Base-by-base conservation (phyloP, 2,888 invertebrate species). In the Slavum lentiscoides region DNA sequence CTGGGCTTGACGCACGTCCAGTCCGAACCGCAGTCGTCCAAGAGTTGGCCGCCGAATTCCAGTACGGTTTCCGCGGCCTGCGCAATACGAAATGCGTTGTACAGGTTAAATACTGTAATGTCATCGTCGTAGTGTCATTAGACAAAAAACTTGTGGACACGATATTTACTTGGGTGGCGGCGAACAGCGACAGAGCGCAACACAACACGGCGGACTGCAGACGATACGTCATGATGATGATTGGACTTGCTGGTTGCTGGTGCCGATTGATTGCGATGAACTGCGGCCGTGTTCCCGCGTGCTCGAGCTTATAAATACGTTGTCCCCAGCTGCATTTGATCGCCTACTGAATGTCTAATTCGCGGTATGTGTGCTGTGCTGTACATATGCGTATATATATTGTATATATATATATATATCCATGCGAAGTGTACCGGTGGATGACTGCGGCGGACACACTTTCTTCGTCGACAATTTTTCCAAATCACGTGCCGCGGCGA, bases 1-100 rank as follows among this genome's bases (percentile, higher is more conserved):
- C 93, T 93, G 13, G 94, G 94, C 85, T 92, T 92, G 77, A 92
- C 91, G 87, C 94, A 94, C 85, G 90, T 89, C 77, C 77, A 80
- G 19, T 80, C 67, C 37, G 77, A 17, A 23, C 77, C 70, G n/a
- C 77, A 83, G 91, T 75, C 53, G 19, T 77, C 64, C 43, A 68
- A 58, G n/a, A 82, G 53, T 66, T 80, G 43, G 17, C 64, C 77
- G 23, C 77, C 62, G 55, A 80, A 80, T 7, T 80, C 77, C 1
- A 80, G 62, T 8, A 43, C 30, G 13, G 77, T 80, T 19, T 80
- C 77, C 4, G 70, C 55, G 4, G 77, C 77, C 77, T 80, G n/a
- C 43, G 43, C 43, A 43, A 43, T 9, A 7, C 30, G 30, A 1
- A 9, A 43, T 43, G 7, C 3, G 30, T 30, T 4, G 30, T 30